Percentiles rank a stretch among this genome's conserved stretches.
These are phyloP conservation scores for Chaenodraco wilsoni DNA, from an alignment of 2,797 vertebrate species.

Conservation along the genomic window DNA sequence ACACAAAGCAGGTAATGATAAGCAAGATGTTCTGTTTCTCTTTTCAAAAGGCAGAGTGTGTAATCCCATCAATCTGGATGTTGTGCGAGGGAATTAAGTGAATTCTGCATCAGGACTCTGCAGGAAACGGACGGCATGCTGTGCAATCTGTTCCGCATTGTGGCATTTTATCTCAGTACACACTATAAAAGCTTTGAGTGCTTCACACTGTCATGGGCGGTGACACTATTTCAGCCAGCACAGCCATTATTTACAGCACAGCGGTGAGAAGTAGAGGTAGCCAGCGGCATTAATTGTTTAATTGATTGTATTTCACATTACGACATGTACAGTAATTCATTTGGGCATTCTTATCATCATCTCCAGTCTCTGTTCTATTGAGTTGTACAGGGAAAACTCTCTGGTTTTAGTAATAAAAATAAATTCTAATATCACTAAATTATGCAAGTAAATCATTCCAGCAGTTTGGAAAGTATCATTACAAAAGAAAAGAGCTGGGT, in stretches of 20 bases:
- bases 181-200: conserved; percentile 34
- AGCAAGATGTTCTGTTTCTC: conserved; percentile 2
- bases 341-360: conserved; percentile 7
- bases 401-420: conserved; percentile 37
- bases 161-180: conserved; percentile 44
- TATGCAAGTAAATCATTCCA: conserved; percentile 43
- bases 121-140: conserved; percentile 5
- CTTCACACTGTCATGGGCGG: conserved; percentile 18
- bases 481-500: not conserved
- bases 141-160: conserved; percentile 16
- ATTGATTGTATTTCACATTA: conserved; percentile 23
- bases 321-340: not conserved
- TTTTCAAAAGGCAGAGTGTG: conserved; percentile 3
- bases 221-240: conserved; percentile 15
- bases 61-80: conserved; percentile 9
- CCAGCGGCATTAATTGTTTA: conserved; percentile 26
- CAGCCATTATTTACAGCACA: conserved; percentile 15
- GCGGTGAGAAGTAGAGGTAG: conserved; percentile 35
- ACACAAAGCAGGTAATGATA: conserved; percentile 32
- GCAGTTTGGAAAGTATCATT: conserved; percentile 11
- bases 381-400: conserved; percentile 15
- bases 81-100: conserved; percentile 30
- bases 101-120: conserved; percentile 15
- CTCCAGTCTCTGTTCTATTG: not conserved
- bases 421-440: conserved; percentile 10